phyloP scores from a whole-genome alignment of 1,140 invertebrate genomes.

The Platyura marginata region DNA sequence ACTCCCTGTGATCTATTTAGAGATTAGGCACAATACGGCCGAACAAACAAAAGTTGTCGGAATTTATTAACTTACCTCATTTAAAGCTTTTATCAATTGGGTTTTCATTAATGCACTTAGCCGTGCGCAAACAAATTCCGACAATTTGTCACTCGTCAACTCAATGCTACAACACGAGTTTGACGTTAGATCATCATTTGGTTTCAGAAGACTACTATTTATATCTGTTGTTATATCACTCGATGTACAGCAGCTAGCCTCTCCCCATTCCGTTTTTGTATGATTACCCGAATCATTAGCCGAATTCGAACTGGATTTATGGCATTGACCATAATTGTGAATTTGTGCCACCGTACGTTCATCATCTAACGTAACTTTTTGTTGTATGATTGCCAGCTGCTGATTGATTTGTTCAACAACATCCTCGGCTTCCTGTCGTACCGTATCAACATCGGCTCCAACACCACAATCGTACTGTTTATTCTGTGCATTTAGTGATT shows the following conservation, averaged over 20 bases:
- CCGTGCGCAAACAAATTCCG: slow-evolving; percentile 40
- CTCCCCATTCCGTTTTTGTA: slow-evolving; percentile 15
- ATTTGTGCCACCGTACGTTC: not conserved
- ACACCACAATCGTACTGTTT: too few species aligned
- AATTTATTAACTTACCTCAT: slow-evolving; percentile 25
- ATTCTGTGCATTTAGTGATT: too few species aligned
- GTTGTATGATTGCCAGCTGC: too few species aligned
- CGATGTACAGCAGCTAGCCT: slow-evolving; percentile 7
- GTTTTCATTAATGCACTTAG: slow-evolving; percentile 54
- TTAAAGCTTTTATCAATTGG: slow-evolving; percentile 51
- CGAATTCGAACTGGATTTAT: too few species aligned
- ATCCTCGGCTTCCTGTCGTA: too few species aligned
- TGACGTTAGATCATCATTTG: slow-evolving; percentile 7
- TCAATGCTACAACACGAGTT: slow-evolving; percentile 9
- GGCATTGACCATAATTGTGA: not conserved
- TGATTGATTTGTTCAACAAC: too few species aligned
- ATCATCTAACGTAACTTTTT: not conserved
- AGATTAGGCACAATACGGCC: slow-evolving; percentile 7
- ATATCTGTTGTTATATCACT: slow-evolving; percentile 6
- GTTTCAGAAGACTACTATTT: slow-evolving; percentile 5
- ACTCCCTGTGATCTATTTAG: too few species aligned
- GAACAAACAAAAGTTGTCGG: slow-evolving; percentile 1
- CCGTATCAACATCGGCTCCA: too few species aligned
- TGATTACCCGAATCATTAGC: slow-evolving; percentile 19
- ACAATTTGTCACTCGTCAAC: slow-evolving; percentile 5